Percentiles rank a stretch among this genome's conserved stretches.
Evolutionary conservation across 2,797 vertebrate genomes (phyloP).

Genomic region (Dryobates pubescens): DNA sequence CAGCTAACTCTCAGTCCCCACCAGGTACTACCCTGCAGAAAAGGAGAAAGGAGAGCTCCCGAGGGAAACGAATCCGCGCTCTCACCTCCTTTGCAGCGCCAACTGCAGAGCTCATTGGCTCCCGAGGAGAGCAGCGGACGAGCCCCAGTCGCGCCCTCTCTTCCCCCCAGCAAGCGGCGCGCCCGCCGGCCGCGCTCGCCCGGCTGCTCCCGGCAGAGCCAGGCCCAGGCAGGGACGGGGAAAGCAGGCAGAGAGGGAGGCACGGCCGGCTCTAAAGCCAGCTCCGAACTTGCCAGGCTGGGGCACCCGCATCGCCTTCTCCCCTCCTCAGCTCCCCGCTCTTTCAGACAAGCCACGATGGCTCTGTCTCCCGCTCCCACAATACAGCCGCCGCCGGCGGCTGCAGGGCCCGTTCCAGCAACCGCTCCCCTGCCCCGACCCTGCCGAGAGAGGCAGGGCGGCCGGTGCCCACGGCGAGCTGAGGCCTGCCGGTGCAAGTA

Average conservation of each 20-base stretch:
- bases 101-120: rapidly evolving
- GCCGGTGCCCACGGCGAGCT: neutral
- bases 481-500: neutral
- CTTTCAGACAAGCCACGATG: neutral
- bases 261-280: neutral
- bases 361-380: neutral
- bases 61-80: neutral
- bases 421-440: neutral
- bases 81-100: neutral
- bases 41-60: neutral
- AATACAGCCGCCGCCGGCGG: neutral
- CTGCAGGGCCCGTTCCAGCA: no score
- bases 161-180: neutral
- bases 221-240: neutral
- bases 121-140: neutral
- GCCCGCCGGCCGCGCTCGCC: rapidly evolving
- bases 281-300: neutral
- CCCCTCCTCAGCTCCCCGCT: neutral
- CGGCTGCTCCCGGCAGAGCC: neutral
- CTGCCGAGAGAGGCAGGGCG: neutral
- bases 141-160: no score
- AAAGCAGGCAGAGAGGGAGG: rapidly evolving
- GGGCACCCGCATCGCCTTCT: neutral
- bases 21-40: neutral
- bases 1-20: neutral